These are phyloP conservation scores for Ianthella basta DNA, from an alignment of 37 sponge, comb jelly and placozoan species.

Conservation along the genomic window DNA sequence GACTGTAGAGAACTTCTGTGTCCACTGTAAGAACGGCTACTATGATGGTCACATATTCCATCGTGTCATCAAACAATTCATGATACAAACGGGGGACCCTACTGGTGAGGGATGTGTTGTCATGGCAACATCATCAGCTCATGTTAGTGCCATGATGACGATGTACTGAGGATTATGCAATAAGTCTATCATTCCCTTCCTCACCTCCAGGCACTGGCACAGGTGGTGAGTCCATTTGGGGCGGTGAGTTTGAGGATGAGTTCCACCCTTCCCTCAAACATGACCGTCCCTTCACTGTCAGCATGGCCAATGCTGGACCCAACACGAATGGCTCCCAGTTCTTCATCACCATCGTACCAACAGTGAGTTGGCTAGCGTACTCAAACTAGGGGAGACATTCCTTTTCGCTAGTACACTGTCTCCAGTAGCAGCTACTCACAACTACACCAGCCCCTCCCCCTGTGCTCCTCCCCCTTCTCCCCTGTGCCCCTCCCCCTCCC, in stretches of 20 bases:
- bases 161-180: too few species aligned
- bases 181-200: background rate
- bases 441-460: background rate
- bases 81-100: conserved; percentile 99
- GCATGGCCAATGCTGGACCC: conserved; percentile 98
- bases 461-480: background rate
- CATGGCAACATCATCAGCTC: background rate
- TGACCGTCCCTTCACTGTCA: conserved; percentile 90
- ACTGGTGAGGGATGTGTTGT: conserved; percentile 69
- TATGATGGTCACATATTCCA: conserved; percentile 95
- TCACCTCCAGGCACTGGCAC: conserved; percentile 81
- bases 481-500: background rate
- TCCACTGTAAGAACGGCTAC: conserved; percentile 86
- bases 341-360: conserved; percentile 93
- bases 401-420: background rate
- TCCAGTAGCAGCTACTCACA: conserved; percentile 2
- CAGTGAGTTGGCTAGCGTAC: conserved; percentile 52
- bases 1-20: conserved; percentile 97
- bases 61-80: conserved; percentile 94
- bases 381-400: background rate
- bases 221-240: conserved; percentile 97
- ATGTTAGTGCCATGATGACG: background rate
- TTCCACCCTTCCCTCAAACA: conserved; percentile 89
- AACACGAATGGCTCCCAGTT: conserved; percentile 98
- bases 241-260: conserved; percentile 97